Percentiles rank a stretch among this genome's conserved stretches.
Evolutionary conservation across 1,140 invertebrate genomes (phyloP).

Genomic region (Conus betulinus): DNA sequence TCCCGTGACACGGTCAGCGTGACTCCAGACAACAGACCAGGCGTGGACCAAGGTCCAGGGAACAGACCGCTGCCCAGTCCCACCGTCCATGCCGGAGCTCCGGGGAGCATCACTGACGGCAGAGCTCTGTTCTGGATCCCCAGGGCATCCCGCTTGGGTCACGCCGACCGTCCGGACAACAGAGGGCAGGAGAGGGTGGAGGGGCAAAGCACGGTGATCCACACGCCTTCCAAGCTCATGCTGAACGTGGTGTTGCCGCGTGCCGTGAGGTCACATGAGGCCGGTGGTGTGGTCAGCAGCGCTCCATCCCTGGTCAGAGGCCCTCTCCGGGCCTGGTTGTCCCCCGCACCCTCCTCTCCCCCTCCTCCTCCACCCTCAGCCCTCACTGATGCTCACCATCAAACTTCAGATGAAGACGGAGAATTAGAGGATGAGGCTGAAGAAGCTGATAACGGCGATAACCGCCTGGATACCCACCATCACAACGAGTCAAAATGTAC

Average conservation of each 20-base stretch:
- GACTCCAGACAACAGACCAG: neutral
- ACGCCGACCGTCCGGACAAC: neutral
- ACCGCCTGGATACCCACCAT: too few relatives aligned
- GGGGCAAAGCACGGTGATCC: neutral
- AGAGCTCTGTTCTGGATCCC: neutral
- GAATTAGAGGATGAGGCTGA: too few relatives aligned
- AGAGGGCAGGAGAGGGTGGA: neutral
- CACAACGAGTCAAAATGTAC: too few relatives aligned
- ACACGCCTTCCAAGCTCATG: conserved; percentile 14
- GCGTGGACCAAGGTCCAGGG: neutral
- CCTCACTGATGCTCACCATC: neutral
- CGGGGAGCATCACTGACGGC: too few relatives aligned
- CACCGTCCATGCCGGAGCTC: too few relatives aligned
- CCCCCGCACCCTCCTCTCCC: neutral
- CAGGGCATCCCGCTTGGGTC: neutral
- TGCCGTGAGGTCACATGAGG: neutral
- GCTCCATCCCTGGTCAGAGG: neutral
- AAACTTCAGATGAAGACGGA: too few relatives aligned
- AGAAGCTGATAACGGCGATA: too few relatives aligned
- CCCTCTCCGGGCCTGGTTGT: neutral
- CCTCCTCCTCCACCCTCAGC: conserved; percentile 1
- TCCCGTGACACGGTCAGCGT: neutral
- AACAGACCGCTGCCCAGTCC: too few relatives aligned
- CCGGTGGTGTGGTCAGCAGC: neutral
- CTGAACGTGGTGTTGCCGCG: conserved; percentile 16